Conservation (phyloP, 2,888 invertebrate genomes). For the Thereva unica region DNA sequence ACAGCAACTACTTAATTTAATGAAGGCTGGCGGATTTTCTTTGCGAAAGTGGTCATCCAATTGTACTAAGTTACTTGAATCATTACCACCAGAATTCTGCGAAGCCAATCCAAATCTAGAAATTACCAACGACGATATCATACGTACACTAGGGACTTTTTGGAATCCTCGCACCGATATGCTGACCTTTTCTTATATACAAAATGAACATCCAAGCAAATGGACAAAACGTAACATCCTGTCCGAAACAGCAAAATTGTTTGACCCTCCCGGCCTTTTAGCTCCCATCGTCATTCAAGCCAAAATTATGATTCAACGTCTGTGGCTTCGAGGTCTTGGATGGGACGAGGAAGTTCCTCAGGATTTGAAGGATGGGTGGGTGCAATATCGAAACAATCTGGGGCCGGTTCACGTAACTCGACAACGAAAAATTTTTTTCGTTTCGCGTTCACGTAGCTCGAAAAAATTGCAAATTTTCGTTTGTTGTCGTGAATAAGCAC, state of each 20-base stretch:
- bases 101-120: neutral
- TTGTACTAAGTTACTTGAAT: neutral
- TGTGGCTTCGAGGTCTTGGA: neutral
- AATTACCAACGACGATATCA: neutral
- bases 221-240: slow-evolving; percentile 10
- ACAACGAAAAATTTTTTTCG: too few species aligned
- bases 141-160: slow-evolving; percentile 7
- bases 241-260: neutral
- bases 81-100: neutral
- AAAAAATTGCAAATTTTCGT: too few species aligned
- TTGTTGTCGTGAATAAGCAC: too few species aligned
- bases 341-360: slow-evolving; percentile 7
- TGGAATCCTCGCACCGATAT: slow-evolving; percentile 8
- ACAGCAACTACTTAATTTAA: slow-evolving; percentile 11
- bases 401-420: too few species aligned
- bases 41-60: slow-evolving; percentile 14
- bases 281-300: neutral
- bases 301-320: neutral
- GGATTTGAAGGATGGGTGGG: neutral
- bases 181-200: neutral
- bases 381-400: neutral
- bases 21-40: neutral
- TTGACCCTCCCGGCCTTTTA: slow-evolving; percentile 14
- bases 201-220: neutral
- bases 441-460: too few species aligned